Evolutionary conservation across 2,797 vertebrate species (phyloP).

Genomic region (Clarias pachynema): DNA sequence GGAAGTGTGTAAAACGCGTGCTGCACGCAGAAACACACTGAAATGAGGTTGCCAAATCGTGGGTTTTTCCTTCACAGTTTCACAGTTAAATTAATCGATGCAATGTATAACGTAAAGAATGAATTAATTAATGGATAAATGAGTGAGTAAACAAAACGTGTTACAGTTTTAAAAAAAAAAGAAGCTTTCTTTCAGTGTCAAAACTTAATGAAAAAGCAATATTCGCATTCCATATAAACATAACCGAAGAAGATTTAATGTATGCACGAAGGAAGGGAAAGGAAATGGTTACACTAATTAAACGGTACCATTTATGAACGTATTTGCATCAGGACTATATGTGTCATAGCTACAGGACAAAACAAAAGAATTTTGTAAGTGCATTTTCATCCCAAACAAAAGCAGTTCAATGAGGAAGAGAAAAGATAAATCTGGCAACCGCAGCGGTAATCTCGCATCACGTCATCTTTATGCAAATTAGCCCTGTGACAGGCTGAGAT

Average conservation of each 20-base stretch:
- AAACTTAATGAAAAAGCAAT: not conserved
- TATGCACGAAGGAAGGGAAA: not conserved
- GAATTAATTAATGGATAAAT: too few relatives aligned
- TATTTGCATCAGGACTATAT: not conserved
- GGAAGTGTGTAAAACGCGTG: constrained; percentile 16
- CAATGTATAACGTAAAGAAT: too few relatives aligned
- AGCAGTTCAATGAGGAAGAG: not conserved
- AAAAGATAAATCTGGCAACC: not conserved
- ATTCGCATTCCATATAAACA: not conserved
- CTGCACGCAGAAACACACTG: not conserved
- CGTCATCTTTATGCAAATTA: constrained; percentile 31
- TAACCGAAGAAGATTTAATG: not conserved
- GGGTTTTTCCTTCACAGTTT: fast-evolving
- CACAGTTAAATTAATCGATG: too few relatives aligned
- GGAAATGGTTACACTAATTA: not conserved
- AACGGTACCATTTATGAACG: not conserved
- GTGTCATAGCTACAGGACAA: not conserved
- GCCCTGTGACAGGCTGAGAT: not conserved
- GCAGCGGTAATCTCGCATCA: not conserved
- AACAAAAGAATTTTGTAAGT: not conserved
- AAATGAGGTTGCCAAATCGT: not conserved
- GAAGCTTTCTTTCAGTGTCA: not conserved
- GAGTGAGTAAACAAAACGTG: too few relatives aligned
- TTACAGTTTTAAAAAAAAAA: not conserved
- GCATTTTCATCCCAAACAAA: not conserved